Evolutionary conservation across 1,140 invertebrate species (phyloP), one percentile per base, ranked within the genome.

Genomic region (Chymomyza costata): DNA sequence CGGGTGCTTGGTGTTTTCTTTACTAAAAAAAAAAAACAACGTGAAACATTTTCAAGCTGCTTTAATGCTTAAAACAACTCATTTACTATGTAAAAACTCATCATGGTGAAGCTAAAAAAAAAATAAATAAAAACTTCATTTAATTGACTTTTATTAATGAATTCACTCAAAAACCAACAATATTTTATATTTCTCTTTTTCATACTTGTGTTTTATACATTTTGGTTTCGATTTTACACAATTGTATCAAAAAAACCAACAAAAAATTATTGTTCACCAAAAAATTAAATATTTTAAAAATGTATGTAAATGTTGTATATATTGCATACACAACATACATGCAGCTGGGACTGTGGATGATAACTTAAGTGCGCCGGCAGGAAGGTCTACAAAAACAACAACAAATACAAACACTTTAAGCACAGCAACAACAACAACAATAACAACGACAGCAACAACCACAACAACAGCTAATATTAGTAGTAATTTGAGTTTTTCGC

Each of bases 281-380:
- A n/a, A n/a, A n/a, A n/a, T n/a, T n/a, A n/a, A n/a, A n/a, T n/a
- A n/a, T n/a, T n/a, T n/a, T n/a, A n/a, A n/a, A n/a, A 25, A 8
- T 37, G 1, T 35, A 39, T 37, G n/a, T 14, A 82, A 68, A 82
- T 76, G 58, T 65, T 78, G 71, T 82, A 82, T 59, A 82, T 67
- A 66, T 58, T 52, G 37, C 55, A 65, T 34, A 34, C 35, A 51
- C 31, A 54, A 74, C n/a, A 74, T 60, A 53, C 43, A 17, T 58
- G 63, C 73, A 65, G 68, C 53, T 80, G 71, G 57, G 62, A 52
- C 71, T 78, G 66, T 82, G 83, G 82, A 84, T 82, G 73, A 80
- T 50, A 78, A 69, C 60, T 54, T 66, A 55, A 65, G 66, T 61
- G 62, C 67, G 71, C 70, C 84, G 82, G 84, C 84, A 85, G 84